Percentiles rank a stretch among this genome's conserved stretches.
phyloP scores from a whole-genome alignment of 2,888 invertebrate genomes.

The Drosophila pseudotalamancana region DNA sequence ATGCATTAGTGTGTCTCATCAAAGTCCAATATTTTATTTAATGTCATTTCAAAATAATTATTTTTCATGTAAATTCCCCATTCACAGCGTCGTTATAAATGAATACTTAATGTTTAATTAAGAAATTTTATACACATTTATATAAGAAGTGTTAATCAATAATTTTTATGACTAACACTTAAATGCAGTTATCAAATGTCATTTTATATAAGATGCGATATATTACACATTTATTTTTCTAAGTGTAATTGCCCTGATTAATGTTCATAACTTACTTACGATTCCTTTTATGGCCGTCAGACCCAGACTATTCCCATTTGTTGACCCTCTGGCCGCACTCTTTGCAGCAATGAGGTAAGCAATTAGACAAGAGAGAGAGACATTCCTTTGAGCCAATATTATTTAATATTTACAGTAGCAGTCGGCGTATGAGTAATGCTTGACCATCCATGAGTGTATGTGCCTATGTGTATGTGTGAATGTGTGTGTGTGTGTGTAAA shows the following conservation, averaged over 20 bases:
- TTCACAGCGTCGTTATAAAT: not conserved
- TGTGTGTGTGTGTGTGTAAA: not conserved
- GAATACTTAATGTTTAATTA: not conserved
- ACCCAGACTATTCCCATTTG: not conserved
- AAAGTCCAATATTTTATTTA: not conserved
- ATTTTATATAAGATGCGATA: no score
- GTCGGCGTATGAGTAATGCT: slow-evolving; percentile 58
- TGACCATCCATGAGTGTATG: not conserved
- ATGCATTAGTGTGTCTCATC: not conserved
- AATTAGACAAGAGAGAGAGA: slow-evolving; percentile 16
- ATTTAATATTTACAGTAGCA: slow-evolving; percentile 49
- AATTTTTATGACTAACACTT: not conserved
- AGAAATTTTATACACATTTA: no score
- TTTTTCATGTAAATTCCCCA: not conserved
- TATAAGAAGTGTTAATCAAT: not conserved
- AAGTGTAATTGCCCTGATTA: slow-evolving; percentile 9
- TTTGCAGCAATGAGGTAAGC: slow-evolving; percentile 23
- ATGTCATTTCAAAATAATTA: slow-evolving; percentile 1
- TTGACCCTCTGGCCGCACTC: not conserved
- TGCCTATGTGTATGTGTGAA: not conserved
- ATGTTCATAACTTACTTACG: not conserved
- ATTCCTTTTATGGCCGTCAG: not conserved
- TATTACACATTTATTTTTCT: no score
- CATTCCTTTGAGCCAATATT: slow-evolving; percentile 36
- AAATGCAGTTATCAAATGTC: not conserved